phyloP scores from a whole-genome alignment of 2,797 vertebrate genomes.

The Sciaenops ocellatus region DNA sequence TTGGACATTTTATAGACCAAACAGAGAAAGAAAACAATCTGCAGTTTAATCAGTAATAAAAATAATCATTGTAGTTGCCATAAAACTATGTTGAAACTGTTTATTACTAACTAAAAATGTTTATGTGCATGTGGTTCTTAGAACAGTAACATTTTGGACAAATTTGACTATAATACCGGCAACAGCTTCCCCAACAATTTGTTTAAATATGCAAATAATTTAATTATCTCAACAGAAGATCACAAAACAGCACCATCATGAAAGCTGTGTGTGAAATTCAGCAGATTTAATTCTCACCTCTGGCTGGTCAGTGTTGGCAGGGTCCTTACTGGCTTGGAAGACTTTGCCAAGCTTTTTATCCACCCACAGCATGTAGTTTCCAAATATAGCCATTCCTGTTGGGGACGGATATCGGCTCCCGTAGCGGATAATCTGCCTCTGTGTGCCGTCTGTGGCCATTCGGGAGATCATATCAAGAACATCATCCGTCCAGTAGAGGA shows the following conservation, averaged over 20 bases:
- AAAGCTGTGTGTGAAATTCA: constrained; percentile 13
- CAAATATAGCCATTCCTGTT: constrained; percentile 90
- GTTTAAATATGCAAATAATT: not conserved
- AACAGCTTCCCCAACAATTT: not conserved
- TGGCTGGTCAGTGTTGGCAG: constrained; percentile 85
- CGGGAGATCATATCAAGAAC: constrained; percentile 93
- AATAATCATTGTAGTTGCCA: not conserved
- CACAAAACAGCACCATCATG: not conserved
- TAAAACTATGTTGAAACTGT: not conserved
- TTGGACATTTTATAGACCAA: not conserved
- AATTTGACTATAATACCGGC: not conserved
- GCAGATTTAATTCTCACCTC: constrained; percentile 67
- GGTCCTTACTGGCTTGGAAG: constrained; percentile 92
- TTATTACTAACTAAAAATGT: not conserved
- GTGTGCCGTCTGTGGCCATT: constrained; percentile 86
- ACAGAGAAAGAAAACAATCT: not conserved
- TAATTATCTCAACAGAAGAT: not conserved
- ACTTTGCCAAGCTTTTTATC: constrained; percentile 93
- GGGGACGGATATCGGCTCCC: constrained; percentile 94
- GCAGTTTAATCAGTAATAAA: not conserved
- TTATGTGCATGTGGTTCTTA: not conserved
- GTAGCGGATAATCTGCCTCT: constrained; percentile 89
- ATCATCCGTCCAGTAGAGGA: constrained; percentile 95
- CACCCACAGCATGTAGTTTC: constrained; percentile 93
- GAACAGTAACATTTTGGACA: not conserved